A percentile compares a stretch with the other conserved stretches of the same genome.
Evolutionary conservation across 2,888 invertebrate genomes (phyloP).

Genomic region (Oscheius sp.): DNA sequence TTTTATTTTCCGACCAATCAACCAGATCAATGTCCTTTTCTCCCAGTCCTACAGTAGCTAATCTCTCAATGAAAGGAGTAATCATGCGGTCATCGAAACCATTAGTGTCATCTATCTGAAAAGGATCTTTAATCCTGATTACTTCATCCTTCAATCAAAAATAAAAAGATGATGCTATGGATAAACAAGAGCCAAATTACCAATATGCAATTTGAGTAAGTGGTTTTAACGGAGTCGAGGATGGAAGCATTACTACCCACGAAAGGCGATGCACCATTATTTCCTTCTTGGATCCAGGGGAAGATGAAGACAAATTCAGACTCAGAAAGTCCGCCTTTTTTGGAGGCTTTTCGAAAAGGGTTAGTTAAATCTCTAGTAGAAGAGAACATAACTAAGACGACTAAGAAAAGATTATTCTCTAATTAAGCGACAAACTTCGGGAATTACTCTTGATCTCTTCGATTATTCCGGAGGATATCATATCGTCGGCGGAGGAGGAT

Average conservation of each 20-base stretch:
- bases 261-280: constrained; percentile 39
- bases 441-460: constrained; percentile 45
- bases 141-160: too few species aligned
- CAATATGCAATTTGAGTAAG: constrained; percentile 36
- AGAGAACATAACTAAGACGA: constrained; percentile 51
- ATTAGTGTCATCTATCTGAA: constrained; percentile 50
- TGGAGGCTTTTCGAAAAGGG: constrained; percentile 42
- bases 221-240: constrained; percentile 27
- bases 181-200: constrained; percentile 19
- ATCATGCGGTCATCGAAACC: constrained; percentile 49
- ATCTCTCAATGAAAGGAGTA: constrained; percentile 43
- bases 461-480: constrained; percentile 43
- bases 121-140: too few species aligned
- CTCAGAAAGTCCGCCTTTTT: constrained; percentile 34
- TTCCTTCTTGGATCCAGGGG: constrained; percentile 44
- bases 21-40: constrained; percentile 41
- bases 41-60: constrained; percentile 31
- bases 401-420: constrained; percentile 25
- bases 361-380: constrained; percentile 44
- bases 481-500: constrained; percentile 36
- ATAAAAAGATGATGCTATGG: too few species aligned
- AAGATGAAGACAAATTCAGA: constrained; percentile 48
- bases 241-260: constrained; percentile 31
- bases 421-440: constrained; percentile 39
- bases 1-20: neutral